A percentile compares a stretch with the other conserved stretches of the same genome.
Evolutionary conservation across 35 echinoderm and acorn worm genomes (phyloP).

Genomic region (Ophiothrix spiculata): DNA sequence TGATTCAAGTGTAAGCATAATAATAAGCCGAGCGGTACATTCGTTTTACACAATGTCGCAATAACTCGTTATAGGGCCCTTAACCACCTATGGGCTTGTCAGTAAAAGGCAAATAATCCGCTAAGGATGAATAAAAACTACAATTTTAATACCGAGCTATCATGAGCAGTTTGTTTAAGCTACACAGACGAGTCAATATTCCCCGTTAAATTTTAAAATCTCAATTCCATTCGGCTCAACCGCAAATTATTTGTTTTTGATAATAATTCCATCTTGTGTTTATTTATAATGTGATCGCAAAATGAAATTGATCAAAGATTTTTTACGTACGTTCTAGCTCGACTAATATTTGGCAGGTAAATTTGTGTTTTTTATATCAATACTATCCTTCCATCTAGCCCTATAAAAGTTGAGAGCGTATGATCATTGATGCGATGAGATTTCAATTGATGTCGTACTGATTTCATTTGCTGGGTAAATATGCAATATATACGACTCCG

Average conservation of each 20-base stretch:
- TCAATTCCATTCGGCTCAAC: neutral
- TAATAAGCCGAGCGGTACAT: neutral
- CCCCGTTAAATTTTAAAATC: neutral
- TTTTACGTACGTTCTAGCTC: neutral
- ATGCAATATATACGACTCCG: neutral
- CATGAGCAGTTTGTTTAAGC: neutral
- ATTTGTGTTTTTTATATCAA: constrained; percentile 4
- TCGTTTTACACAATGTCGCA: neutral
- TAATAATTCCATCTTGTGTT: neutral
- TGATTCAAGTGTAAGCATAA: neutral
- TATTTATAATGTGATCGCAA: neutral
- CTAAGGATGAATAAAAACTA: no score
- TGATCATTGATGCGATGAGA: neutral
- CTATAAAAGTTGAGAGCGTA: neutral
- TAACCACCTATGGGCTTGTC: neutral
- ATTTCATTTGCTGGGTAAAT: neutral
- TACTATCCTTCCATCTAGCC: neutral
- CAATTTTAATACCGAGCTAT: neutral
- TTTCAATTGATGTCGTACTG: neutral
- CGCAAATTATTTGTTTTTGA: neutral
- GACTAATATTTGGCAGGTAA: neutral
- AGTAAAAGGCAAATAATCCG: neutral
- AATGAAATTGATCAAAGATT: neutral
- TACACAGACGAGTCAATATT: neutral
- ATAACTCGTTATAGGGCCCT: neutral